These are phyloP conservation scores for Equus przewalskii DNA, from an alignment of 2,113 vertebrate species.

Conservation along the genomic window DNA sequence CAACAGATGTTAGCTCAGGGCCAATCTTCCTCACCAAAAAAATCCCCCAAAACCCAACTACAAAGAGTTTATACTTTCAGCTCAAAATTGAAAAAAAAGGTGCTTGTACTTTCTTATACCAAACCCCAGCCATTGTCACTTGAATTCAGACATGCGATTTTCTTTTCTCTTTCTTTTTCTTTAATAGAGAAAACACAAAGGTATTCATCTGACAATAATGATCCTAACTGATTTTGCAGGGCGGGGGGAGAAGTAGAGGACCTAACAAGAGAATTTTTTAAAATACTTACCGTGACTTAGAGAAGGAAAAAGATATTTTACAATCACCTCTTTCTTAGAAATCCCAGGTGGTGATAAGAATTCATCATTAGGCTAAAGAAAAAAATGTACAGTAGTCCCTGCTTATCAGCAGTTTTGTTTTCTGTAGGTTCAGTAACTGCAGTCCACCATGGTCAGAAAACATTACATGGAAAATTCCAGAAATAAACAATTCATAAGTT, in stretches of 20 bases:
- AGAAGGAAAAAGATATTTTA: neutral
- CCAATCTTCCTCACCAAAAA: too few relatives aligned
- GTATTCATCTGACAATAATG: neutral
- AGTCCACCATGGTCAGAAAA: too few relatives aligned
- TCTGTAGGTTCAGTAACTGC: too few relatives aligned
- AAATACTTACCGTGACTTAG: neutral
- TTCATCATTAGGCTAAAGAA: neutral
- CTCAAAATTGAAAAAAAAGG: neutral
- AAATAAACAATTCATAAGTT: too few relatives aligned
- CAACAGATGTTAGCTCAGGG: too few relatives aligned
- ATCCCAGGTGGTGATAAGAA: neutral
- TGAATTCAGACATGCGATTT: neutral
- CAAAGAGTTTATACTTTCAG: neutral
- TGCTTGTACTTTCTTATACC: neutral
- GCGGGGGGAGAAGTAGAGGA: neutral
- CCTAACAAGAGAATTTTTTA: neutral
- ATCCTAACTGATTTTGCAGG: neutral
- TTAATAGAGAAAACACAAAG: neutral
- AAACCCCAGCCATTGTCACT: neutral
- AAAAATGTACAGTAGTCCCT: neutral
- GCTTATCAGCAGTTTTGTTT: too few relatives aligned
- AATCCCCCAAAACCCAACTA: neutral
- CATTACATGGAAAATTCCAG: too few relatives aligned
- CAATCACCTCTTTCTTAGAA: constrained; percentile 2
- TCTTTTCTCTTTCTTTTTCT: neutral